phyloP scores from a whole-genome alignment of 92 coral and sea anemone genomes.

The Porites rus region DNA sequence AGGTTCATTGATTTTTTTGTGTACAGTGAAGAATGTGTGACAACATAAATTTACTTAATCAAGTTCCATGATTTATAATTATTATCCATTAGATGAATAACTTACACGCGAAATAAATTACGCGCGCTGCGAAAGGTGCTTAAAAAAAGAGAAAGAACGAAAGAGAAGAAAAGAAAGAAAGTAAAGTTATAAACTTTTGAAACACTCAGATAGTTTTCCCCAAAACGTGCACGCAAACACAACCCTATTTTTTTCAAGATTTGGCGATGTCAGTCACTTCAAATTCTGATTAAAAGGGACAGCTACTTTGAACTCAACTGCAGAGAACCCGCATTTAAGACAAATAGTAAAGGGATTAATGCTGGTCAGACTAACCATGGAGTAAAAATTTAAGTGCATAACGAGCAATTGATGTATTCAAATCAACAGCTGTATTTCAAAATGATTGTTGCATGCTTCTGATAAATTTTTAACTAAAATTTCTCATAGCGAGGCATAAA shows the following conservation, averaged over 20 bases:
- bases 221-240: background rate
- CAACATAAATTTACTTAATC: background rate
- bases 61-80: background rate
- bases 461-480: too few species aligned
- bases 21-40: slow-evolving; percentile 12
- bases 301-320: background rate
- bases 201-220: background rate
- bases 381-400: background rate
- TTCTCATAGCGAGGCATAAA: background rate
- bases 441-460: too few species aligned
- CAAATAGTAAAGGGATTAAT: too few species aligned
- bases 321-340: too few species aligned
- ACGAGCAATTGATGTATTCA: background rate
- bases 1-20: too few species aligned
- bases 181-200: background rate
- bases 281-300: background rate
- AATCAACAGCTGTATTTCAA: too few species aligned
- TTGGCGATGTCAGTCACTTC: background rate
- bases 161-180: background rate
- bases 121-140: background rate
- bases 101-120: slow-evolving; percentile 25
- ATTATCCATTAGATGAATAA: background rate
- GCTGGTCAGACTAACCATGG: too few species aligned
- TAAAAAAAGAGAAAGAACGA: background rate
- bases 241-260: background rate